Conservation (phyloP, 2,797 vertebrate genomes). For the Sebastes elongatus region DNA sequence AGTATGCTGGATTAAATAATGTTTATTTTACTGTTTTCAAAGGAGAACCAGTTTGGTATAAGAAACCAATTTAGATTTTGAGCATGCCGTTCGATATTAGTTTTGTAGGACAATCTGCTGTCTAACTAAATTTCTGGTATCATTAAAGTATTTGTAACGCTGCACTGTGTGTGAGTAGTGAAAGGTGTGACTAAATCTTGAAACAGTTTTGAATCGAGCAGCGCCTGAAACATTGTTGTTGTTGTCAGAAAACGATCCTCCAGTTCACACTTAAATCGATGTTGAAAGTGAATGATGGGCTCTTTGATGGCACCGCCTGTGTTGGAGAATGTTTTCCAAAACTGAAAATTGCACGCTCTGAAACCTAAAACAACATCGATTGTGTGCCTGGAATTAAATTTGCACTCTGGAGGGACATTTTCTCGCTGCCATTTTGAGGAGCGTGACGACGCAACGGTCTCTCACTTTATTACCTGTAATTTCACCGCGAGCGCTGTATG, state of each 20-base stretch:
- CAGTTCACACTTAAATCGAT: not conserved
- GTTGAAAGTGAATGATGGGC: not conserved
- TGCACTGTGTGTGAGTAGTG: not conserved
- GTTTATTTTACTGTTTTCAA: not conserved
- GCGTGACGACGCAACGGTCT: not conserved
- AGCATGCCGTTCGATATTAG: not conserved
- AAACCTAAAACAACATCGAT: not conserved
- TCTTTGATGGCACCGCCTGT: not conserved
- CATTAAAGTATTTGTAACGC: not conserved
- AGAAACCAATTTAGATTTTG: not conserved
- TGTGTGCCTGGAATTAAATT: not conserved
- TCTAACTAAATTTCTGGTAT: not conserved
- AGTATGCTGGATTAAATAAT: not conserved
- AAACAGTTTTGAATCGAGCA: not conserved
- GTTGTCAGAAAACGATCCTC: not conserved
- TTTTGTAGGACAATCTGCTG: not conserved
- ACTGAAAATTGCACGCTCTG: not conserved
- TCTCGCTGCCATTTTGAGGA: not conserved
- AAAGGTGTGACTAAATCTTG: not conserved
- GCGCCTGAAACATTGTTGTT: not conserved
- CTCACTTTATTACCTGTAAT: conserved; percentile 15
- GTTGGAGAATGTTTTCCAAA: not conserved
- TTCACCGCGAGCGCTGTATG: not conserved
- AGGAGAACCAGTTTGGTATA: not conserved
- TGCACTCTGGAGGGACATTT: not conserved